Evolutionary conservation across 1,140 invertebrate genomes (phyloP).

Genomic region (Heliothis virescens): DNA sequence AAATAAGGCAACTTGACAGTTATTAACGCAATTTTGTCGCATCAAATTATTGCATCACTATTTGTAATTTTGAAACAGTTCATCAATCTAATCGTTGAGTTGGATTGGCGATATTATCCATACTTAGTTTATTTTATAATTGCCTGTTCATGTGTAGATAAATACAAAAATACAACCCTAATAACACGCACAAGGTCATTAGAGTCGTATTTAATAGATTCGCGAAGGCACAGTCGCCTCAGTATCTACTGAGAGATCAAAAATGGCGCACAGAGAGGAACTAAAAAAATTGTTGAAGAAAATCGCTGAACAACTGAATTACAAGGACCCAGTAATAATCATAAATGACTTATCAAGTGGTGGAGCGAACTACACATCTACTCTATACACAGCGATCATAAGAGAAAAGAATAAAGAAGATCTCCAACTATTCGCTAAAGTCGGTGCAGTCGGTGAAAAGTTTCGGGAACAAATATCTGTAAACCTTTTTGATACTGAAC

Average conservation of each 20-base stretch:
- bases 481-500: slow-evolving; percentile 49
- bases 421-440: slow-evolving; percentile 54
- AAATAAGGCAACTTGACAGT: too few relatives aligned
- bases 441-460: slow-evolving; percentile 41
- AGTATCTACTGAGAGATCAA: neutral
- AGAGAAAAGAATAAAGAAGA: slow-evolving; percentile 1
- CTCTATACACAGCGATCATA: neutral
- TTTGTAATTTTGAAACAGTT: too few relatives aligned
- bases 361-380: slow-evolving; percentile 1
- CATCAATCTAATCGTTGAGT: too few relatives aligned
- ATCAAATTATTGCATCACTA: too few relatives aligned
- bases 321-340: neutral
- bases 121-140: too few relatives aligned
- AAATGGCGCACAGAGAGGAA: neutral
- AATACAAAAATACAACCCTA: too few relatives aligned
- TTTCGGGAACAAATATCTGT: slow-evolving; percentile 7
- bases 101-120: too few relatives aligned
- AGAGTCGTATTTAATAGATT: too few relatives aligned
- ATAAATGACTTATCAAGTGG: slow-evolving; percentile 14
- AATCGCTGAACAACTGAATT: slow-evolving; percentile 6
- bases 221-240: neutral
- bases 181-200: too few relatives aligned
- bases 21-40: too few relatives aligned
- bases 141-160: too few relatives aligned
- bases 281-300: neutral